Evolutionary conservation across 2,797 vertebrate genomes (phyloP), one percentile per base, ranked within the genome.

Genomic region (Sebastes hopkinsi): DNA sequence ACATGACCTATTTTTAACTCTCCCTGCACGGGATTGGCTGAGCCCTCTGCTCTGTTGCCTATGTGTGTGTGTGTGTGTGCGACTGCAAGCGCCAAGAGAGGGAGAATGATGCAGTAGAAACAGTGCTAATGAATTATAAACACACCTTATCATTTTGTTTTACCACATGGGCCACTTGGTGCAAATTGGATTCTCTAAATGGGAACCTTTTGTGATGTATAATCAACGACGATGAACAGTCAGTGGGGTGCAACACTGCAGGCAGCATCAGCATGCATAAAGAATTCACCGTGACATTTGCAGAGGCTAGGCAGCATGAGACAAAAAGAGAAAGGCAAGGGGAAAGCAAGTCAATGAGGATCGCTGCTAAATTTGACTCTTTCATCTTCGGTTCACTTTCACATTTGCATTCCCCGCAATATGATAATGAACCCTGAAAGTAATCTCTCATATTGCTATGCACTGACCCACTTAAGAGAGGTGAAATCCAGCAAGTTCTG

Each of bases 1-100:
- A 95, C 94, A 92, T 96, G 95, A 96, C 95, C 95, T 96, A 96
- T 94, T 96, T 96, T 94, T 95, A 95, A 93, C 92, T 95, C 93
- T 93, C 91, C 89, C 91, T 88, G 88, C 92, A 78, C 88, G 61
- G 69, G 94, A 96, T 96, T 95, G 95, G 95, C 87, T 93, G 82
- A 94, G 87, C 84, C 77, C 32, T 69, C 83, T 72, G 80, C 87
- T 92, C 86, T 70, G 85, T 87, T 88, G 91, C 90, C 92, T 89
- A 84, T 92, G 90, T 87, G 84, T 88, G 85, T 88, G 88, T 32
- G 30, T 38, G 38, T 16, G 88, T 27, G 72, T 18, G 42, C 6
- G 85, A 67, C 80, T 90, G 69, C 29, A 9, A 73, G 82, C 85
- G 73, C 58, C 67, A 72, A 52, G 74, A 87, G 77, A 88, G 60